Base-by-base conservation (phyloP, 1,140 invertebrate genomes). In the Contarinia nasturtii region DNA sequence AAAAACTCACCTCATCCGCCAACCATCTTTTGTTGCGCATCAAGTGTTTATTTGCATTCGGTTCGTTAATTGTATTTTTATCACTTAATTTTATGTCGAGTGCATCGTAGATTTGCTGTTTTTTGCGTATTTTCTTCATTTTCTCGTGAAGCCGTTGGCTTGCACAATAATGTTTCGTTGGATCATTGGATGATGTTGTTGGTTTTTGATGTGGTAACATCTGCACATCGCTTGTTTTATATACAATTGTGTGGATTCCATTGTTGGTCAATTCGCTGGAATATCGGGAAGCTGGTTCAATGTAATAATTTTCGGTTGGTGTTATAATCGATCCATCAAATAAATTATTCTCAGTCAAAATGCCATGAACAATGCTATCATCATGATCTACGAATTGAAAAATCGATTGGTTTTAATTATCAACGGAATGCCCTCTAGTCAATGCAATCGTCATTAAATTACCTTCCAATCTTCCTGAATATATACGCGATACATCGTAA, bases 271-370 rank as follows among this genome's bases (percentile, higher is more conserved):
- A 61, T 37, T 68, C 63, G 50, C 68, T 62, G 49, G 73, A 72
- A 65, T 89, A 91, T 54, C 82, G 73, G 48, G 73, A 73, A 21
- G 86, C 69, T 15, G 87, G 87, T 64, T 94, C 89, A 45, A 95
- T 75, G 62, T 89, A 89, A 65, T 82, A 84, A 48, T 88, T 80
- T 52, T 86, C 80, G 40, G 71, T 61, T 15, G 68, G 64, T 1
- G 86, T 86, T 50, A 74, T 73, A 49, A 94, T 80, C 19, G 80
- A 82, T 15, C 88, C 90, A 60, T 94, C 89, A 59, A 95, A 87
- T 19, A 90, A 68, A 48, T 90, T 90, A 45, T 89, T 80, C 42
- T 73, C 68, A 47, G 87, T 91, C 42, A 95, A 71, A 49, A 93
- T 67, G 19, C 88, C 90, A 55, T 86, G 78, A 21, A 92, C 86